Base-by-base conservation (phyloP, 2,888 invertebrate genomes). In the Diachrysia chrysitis region DNA sequence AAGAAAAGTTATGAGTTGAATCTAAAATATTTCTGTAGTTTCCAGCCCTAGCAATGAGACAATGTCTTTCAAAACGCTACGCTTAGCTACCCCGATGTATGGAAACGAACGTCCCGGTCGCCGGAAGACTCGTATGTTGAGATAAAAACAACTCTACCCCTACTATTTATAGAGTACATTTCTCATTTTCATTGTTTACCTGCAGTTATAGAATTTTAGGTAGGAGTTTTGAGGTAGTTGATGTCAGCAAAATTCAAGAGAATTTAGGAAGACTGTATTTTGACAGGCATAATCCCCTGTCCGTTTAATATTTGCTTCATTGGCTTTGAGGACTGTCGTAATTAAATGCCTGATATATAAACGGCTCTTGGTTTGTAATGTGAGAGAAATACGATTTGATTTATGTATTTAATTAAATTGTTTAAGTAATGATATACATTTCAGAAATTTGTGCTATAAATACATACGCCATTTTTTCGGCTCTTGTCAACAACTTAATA, bases 21-120 rank as follows among this genome's bases (percentile, higher is more conserved):
- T n/a, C n/a, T n/a, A n/a, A n/a, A n/a, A n/a, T n/a, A n/a, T n/a
- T n/a, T n/a, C n/a, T n/a, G n/a, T n/a, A n/a, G 16, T 1, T 51
- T 37, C 10, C 51, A 61, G 21, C 57, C 61, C 37, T 53, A 51
- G 25, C 19, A 35, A 23, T 17, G 17, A 59, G 23, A 67, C 62
- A 64, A 71, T 29, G 58, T 57, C n/a, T 63, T 67, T 67, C 60
- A 76, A 67, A 67, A 58, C 25, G 25, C 53, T 10, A 14, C n/a
- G 59, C 48, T 69, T 63, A 48, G 51, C 35, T 63, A 21, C 48
- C n/a, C 58, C 53, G 63, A 25, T 46, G 42, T 35, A 63, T 60
- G 56, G 61, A 72, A 66, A 68, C 63, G 63, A 66, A 68, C 58
- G 63, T 35, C 6, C 21, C 58, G 62, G 56, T 21, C 21, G 16